A percentile compares a stretch with the other conserved stretches of the same genome.
These are phyloP conservation scores for Pseudomyrmex pallidus DNA, from an alignment of 1,140 invertebrate genomes.

Conservation along the genomic window DNA sequence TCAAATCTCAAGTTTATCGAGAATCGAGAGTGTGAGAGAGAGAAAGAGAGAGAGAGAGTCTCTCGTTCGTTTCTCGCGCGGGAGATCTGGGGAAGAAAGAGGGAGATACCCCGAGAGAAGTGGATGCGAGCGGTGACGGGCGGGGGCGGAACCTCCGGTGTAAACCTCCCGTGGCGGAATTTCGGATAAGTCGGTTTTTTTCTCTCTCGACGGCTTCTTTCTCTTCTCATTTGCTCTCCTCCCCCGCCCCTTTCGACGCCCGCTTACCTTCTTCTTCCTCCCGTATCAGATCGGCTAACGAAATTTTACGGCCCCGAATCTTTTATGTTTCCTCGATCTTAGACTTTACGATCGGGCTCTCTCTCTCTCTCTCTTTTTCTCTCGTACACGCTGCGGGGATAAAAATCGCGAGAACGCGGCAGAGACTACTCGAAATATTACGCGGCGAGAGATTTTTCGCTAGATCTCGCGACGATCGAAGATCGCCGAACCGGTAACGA, in stretches of 20 bases:
- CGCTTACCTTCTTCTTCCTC: conserved; percentile 29
- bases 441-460: too few relatives aligned
- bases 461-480: too few relatives aligned
- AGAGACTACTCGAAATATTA: neutral
- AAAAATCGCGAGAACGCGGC: neutral
- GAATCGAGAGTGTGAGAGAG: conserved; percentile 26
- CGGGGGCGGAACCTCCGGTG: neutral
- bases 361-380: neutral
- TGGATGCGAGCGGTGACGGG: neutral
- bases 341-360: conserved; percentile 53
- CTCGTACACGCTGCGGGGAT: neutral
- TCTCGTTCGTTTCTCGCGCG: neutral
- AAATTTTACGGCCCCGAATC: conserved; percentile 64
- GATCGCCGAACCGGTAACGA: conserved; percentile 5
- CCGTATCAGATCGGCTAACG: conserved; percentile 63
- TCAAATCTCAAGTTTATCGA: conserved; percentile 63
- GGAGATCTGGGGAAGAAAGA: neutral
- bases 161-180: conserved; percentile 33
- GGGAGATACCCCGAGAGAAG: neutral
- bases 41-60: neutral
- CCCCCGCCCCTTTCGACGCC: conserved; percentile 35
- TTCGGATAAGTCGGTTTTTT: conserved; percentile 38
- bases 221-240: conserved; percentile 21
- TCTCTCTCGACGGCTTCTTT: neutral
- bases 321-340: conserved; percentile 53